Evolutionary conservation across 2,888 invertebrate species (phyloP), one percentile per base, ranked within the genome.

Genomic region (Holacanthella duospinosa): DNA sequence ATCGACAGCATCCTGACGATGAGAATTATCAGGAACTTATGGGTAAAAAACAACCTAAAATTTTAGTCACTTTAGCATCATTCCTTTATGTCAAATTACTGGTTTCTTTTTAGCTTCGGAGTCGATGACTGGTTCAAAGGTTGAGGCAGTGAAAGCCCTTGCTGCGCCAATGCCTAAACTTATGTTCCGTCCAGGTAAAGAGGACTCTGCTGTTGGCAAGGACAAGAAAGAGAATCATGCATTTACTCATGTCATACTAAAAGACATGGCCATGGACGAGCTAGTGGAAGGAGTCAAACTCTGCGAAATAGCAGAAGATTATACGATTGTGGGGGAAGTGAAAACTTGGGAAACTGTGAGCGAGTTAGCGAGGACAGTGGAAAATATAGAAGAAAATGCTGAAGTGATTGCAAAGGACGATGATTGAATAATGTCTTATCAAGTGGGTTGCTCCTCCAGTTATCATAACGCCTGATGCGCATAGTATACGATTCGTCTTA

Each of bases 1-100:
- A 67, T 43, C 58, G 69, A 9, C 29, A 64, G 4, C 66, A 71
- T 61, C 70, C 70, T 1, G 70, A 60, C 43, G 12, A 44, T 1
- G 59, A 61, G 24, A 29, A 44, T 43, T 26, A 53, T 1, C 53
- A 55, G 1, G 19, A 19, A 24, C 43, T 43, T 19, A 55, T 43
- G n/a, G 58, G 29, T 16, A 56, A 64, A 27, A 12, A 48, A 4
- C 19, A 4, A 48, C n/a, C 4, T 9, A 48, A n/a, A n/a, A 21
- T 48, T 48, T 48, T 16, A 4, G 12, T n/a, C 4, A 48, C 19
- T n/a, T 9, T n/a, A n/a, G 48, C 19, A 9, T 9, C 6, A 9
- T 21, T 48, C 4, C n/a, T 16, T 21, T 21, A 48, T 48, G 6
- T 48, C 21, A 16, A 4, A 48, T n/a, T n/a, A n/a, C 36, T 9